Percentiles rank a stretch among this genome's conserved stretches.
These are phyloP conservation scores for Lacerta bilineata DNA, from an alignment of 2,797 vertebrate genomes.

Conservation along the genomic window DNA sequence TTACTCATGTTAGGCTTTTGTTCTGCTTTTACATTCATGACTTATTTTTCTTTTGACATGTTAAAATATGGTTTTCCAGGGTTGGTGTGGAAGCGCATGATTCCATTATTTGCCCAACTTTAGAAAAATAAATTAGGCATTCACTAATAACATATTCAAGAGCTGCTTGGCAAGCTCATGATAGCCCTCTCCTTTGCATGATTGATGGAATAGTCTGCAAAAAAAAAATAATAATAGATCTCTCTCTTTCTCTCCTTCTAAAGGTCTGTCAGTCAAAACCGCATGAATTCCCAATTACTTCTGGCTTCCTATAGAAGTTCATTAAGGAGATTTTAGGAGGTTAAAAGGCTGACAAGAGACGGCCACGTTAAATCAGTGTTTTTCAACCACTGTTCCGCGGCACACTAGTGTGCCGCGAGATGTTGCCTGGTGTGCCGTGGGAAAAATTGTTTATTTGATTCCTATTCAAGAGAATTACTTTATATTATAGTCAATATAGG, in stretches of 20 bases:
- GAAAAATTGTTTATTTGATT: too few species aligned
- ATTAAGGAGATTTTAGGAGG: conserved; percentile 13
- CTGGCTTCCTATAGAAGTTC: conserved; percentile 10
- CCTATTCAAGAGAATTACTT: too few species aligned
- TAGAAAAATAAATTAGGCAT: conserved; percentile 1
- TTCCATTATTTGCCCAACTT: not conserved
- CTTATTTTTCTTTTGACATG: conserved; percentile 12
- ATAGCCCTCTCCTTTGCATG: not conserved
- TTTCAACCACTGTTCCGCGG: too few species aligned
- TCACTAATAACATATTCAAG: fast-evolving
- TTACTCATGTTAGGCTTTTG: not conserved
- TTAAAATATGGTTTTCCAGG: conserved; percentile 3
- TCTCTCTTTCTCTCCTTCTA: conserved; percentile 72
- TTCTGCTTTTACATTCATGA: not conserved
- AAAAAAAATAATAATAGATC: conserved; percentile 44
- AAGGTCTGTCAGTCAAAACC: conserved; percentile 65
- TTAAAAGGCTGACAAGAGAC: fast-evolving
- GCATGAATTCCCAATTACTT: conserved; percentile 48
- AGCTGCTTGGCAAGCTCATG: not conserved
- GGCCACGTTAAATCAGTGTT: not conserved
- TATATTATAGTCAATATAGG: too few species aligned
- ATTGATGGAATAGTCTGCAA: not conserved
- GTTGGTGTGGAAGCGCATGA: not conserved
- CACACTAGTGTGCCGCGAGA: too few species aligned
- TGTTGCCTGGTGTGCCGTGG: too few species aligned